These are phyloP conservation scores for Crocallis elinguaria DNA, from an alignment of 2,888 invertebrate genomes.

Conservation along the genomic window DNA sequence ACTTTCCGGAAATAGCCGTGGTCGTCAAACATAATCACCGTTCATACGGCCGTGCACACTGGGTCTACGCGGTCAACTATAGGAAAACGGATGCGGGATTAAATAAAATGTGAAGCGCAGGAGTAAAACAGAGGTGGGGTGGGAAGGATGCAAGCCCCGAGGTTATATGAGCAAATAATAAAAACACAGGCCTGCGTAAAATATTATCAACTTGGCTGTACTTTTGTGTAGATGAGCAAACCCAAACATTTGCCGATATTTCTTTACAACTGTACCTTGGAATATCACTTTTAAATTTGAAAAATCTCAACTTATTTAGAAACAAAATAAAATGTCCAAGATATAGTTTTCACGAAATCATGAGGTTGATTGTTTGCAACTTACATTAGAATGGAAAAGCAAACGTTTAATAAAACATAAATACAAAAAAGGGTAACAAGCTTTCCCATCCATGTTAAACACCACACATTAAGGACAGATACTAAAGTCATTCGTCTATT, in stretches of 20 bases:
- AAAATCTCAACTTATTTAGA: neutral
- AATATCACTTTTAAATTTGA: slow-evolving; percentile 15
- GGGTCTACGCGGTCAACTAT: slow-evolving; percentile 51
- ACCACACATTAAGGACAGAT: slow-evolving; percentile 36
- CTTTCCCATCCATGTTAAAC: slow-evolving; percentile 47
- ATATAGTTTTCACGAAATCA: slow-evolving; percentile 38
- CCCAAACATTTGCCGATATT: neutral
- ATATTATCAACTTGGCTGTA: slow-evolving; percentile 76
- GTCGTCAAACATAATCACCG: slow-evolving; percentile 27
- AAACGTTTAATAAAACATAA: slow-evolving; percentile 12
- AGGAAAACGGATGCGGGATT: slow-evolving; percentile 62
- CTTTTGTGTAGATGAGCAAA: slow-evolving; percentile 52
- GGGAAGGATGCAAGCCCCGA: slow-evolving; percentile 69
- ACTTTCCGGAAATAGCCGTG: slow-evolving; percentile 11
- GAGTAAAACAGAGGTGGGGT: slow-evolving; percentile 42
- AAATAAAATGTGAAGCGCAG: slow-evolving; percentile 56
- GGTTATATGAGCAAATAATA: slow-evolving; percentile 65
- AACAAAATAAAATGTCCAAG: slow-evolving; percentile 39
- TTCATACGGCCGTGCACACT: slow-evolving; percentile 53
- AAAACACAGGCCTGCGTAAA: slow-evolving; percentile 41
- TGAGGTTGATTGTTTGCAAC: slow-evolving; percentile 54
- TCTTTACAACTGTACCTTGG: slow-evolving; percentile 43
- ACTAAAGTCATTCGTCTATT: slow-evolving; percentile 19
- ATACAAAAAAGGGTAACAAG: slow-evolving; percentile 16
- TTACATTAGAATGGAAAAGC: slow-evolving; percentile 48